Evolutionary conservation across 2,113 vertebrate genomes (phyloP).

Genomic region (Rhadina sibilatrix): DNA sequence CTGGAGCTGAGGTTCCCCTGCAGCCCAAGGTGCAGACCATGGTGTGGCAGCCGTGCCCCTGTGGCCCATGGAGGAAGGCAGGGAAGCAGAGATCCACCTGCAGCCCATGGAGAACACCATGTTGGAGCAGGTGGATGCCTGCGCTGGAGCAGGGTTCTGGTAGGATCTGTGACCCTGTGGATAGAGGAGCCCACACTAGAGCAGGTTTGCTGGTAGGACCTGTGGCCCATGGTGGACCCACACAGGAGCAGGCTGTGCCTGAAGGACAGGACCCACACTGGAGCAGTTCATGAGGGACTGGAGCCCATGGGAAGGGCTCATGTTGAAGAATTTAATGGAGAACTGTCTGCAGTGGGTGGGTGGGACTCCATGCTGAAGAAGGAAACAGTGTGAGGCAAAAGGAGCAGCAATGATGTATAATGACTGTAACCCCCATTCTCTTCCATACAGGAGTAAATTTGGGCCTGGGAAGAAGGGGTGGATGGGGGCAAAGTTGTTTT

Average conservation of each 20-base stretch:
- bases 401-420: background rate
- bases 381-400: background rate
- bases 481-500: background rate
- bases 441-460: background rate
- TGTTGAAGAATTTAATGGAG: background rate
- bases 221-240: background rate
- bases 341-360: background rate
- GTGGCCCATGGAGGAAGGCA: background rate
- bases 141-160: background rate
- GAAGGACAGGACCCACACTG: no score
- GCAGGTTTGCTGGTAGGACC: background rate
- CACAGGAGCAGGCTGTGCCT: background rate
- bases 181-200: background rate
- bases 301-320: background rate
- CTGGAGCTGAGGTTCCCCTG: background rate
- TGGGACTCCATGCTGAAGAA: background rate
- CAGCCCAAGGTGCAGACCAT: fast-evolving
- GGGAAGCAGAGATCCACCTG: background rate
- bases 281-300: background rate
- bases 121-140: background rate
- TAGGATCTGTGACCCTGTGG: no score
- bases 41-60: background rate
- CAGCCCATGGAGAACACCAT: fast-evolving
- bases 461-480: background rate
- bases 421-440: background rate